These are phyloP conservation scores for Chloroceryle inda DNA, from an alignment of 2,797 vertebrate species.

Conservation along the genomic window DNA sequence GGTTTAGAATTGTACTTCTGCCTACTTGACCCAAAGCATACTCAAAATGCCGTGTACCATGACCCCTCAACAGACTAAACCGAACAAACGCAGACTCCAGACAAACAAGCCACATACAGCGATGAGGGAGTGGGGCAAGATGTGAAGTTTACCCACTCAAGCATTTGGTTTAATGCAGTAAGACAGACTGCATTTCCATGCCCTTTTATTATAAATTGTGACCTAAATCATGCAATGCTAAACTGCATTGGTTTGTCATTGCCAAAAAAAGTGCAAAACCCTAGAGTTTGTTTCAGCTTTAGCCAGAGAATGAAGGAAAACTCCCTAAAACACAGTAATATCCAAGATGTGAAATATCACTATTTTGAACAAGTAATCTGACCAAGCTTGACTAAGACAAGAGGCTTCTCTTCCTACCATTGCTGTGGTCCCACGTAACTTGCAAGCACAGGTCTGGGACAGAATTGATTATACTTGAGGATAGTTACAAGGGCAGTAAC, in stretches of 20 bases:
- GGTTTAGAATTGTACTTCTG: neutral
- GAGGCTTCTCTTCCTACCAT: neutral
- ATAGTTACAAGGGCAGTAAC: neutral
- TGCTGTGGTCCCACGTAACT: neutral
- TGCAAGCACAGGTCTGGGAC: neutral
- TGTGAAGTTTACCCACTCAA: neutral
- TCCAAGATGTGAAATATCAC: neutral
- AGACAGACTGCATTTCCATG: neutral
- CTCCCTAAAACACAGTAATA: neutral
- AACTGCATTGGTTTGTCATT: neutral
- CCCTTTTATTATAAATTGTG: neutral
- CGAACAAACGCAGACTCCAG: neutral
- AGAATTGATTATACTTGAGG: neutral
- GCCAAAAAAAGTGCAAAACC: neutral
- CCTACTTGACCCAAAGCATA: neutral
- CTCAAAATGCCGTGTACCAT: neutral
- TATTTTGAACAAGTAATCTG: neutral
- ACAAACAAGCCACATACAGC: neutral
- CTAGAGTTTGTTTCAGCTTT: neutral
- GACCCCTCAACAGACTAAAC: neutral
- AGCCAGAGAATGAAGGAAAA: neutral
- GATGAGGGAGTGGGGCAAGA: neutral
- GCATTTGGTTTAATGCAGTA: neutral
- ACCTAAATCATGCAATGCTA: neutral
- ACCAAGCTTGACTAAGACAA: neutral